These are phyloP conservation scores for Adelphocoris suturalis DNA, from an alignment of 2,888 invertebrate genomes.

Conservation along the genomic window DNA sequence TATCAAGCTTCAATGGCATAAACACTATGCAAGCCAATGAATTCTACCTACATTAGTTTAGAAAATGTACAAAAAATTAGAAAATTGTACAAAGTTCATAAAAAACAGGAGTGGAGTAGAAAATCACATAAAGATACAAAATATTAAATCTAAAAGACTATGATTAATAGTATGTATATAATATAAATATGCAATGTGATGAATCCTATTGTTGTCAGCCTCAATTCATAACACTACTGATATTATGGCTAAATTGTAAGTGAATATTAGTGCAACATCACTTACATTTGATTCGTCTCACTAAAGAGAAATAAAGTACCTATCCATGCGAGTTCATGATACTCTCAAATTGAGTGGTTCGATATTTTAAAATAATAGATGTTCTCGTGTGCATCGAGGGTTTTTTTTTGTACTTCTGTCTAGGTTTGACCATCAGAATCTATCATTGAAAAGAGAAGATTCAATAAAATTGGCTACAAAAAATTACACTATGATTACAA, in stretches of 20 bases:
- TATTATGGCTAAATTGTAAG: slow-evolving; percentile 63
- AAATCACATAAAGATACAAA: slow-evolving; percentile 72
- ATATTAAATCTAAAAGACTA: slow-evolving; percentile 72
- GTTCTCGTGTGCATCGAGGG: slow-evolving; percentile 36
- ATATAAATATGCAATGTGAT: slow-evolving; percentile 69
- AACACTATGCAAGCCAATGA: slow-evolving; percentile 71
- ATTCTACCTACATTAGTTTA: slow-evolving; percentile 72
- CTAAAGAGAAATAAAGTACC: slow-evolving; percentile 34
- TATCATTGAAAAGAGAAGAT: slow-evolving; percentile 5
- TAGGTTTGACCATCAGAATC: slow-evolving; percentile 26
- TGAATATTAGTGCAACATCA: slow-evolving; percentile 58
- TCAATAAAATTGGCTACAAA: slow-evolving; percentile 46
- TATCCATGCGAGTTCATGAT: slow-evolving; percentile 60
- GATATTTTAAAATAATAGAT: slow-evolving; percentile 37
- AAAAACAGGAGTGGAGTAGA: slow-evolving; percentile 73
- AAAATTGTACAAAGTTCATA: slow-evolving; percentile 73
- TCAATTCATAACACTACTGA: slow-evolving; percentile 69
- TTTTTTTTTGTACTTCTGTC: slow-evolving; percentile 58
- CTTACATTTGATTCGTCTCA: slow-evolving; percentile 66
- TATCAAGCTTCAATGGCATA: slow-evolving; percentile 70
- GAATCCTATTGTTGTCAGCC: slow-evolving; percentile 70
- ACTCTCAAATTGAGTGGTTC: slow-evolving; percentile 45
- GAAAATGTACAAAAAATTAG: slow-evolving; percentile 73
- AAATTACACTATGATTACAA: slow-evolving; percentile 18
- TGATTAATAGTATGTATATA: slow-evolving; percentile 69